Evolutionary conservation across 2,797 vertebrate species (phyloP).

Genomic region (Schizopygopsis pylzovi): DNA sequence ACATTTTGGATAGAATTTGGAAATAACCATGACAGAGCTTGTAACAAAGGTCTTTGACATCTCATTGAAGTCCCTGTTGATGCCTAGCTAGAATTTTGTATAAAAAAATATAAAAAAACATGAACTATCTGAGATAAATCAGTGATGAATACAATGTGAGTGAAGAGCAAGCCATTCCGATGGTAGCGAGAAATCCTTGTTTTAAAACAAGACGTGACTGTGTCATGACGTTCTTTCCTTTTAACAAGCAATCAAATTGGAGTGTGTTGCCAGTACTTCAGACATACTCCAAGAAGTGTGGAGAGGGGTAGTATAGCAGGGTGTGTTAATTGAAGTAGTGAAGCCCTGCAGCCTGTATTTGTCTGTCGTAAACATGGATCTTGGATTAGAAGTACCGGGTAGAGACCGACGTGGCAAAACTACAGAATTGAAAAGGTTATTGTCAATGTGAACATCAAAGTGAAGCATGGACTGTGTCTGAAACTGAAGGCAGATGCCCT

Average conservation of each 20-base stretch:
- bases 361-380: constrained; percentile 28
- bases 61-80: constrained; percentile 7
- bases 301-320: constrained; percentile 63
- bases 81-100: background rate
- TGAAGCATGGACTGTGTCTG: background rate
- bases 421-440: background rate
- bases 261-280: constrained; percentile 66
- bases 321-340: constrained; percentile 58
- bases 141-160: constrained; percentile 18
- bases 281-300: constrained; percentile 56
- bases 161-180: background rate
- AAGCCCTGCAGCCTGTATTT: constrained; percentile 54
- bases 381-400: constrained; percentile 32
- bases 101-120: background rate
- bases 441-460: constrained; percentile 11
- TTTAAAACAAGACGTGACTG: constrained; percentile 47
- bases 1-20: constrained; percentile 9
- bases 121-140: constrained; percentile 25
- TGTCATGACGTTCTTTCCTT: constrained; percentile 54
- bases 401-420: constrained; percentile 9
- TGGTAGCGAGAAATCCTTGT: constrained; percentile 31
- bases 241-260: constrained; percentile 74
- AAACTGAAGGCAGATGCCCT: constrained; percentile 59
- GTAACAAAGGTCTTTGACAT: constrained; percentile 22
- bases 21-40: constrained; percentile 16